Evolutionary conservation across 2,113 vertebrate genomes (phyloP), one percentile per base, ranked within the genome.

Genomic region (Lophius piscatorius): DNA sequence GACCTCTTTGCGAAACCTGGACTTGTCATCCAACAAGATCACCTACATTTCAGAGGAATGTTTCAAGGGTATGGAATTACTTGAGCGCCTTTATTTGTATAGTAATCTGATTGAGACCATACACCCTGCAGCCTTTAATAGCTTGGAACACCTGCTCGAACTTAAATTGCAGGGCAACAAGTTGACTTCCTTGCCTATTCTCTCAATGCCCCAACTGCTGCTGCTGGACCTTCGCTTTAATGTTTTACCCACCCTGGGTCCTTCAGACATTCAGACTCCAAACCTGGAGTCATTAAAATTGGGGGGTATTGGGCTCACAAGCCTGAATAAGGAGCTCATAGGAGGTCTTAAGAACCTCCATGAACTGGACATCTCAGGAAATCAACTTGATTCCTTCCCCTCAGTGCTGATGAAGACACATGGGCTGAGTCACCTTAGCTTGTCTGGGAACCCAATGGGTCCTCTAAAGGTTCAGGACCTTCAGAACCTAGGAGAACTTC

Each of bases 171-270:
- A 96, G 67, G 91, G 92, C 57, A 99, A 99, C 40, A 88, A 91
- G 76, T 86, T 98, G 56, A 91, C 77, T 55, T 83, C 40, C 0
- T 69, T 97, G 48, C 94, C 96, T 1, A 82, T 90, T 0, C 89
- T 99, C 0, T 83, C 66, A 63, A 89, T 98, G 81, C 94, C 95
- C 5, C 85, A 81, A 40, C 88, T 99, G 33, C 88, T 98, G 61
- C 89, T 99, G 66, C 88, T 99, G 10, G 97, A 99, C 79, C 90
- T 99, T 57, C 94, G 97, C 65, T 92, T 91, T 83, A 99, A 98
- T 67, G 68, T 74, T 38, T 88, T 97, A 60, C 80, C 88, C 0
- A 55, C 48, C 9, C 90, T 94, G 9, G 89, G 89, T 18, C 80
- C 92, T 0, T 83, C 89, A 10, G 56, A 91, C 49, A 88, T 99